Percentiles rank a stretch among this genome's conserved stretches.
These are phyloP conservation scores for Spinus pinus DNA, from an alignment of 2,797 vertebrate genomes.

Conservation along the genomic window DNA sequence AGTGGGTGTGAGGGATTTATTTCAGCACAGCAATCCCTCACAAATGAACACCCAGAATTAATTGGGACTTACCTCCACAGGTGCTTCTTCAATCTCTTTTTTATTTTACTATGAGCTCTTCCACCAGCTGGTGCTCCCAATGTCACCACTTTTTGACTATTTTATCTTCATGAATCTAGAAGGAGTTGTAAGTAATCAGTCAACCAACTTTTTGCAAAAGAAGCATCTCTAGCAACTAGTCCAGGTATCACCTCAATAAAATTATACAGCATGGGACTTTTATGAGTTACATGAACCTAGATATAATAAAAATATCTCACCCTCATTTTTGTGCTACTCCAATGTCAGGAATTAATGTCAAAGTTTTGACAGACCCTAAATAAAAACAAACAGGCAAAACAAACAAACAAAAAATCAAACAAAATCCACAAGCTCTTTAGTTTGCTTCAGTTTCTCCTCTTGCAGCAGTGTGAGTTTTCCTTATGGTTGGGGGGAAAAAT, in stretches of 20 bases:
- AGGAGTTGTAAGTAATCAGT: not conserved
- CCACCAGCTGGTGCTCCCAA: not conserved
- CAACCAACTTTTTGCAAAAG: not conserved
- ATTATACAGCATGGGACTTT: not conserved
- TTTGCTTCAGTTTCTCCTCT: slow-evolving; percentile 11
- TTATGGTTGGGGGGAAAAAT: not conserved
- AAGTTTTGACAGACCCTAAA: slow-evolving; percentile 25
- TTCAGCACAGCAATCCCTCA: not conserved
- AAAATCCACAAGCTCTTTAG: not conserved
- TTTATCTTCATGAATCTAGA: not conserved
- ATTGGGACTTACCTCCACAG: not conserved
- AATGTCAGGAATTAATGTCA: not conserved
- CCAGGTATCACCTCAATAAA: not conserved
- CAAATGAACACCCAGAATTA: accelerated
- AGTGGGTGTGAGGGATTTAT: not conserved
- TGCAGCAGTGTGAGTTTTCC: not conserved
- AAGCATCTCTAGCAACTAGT: not conserved
- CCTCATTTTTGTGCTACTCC: not conserved
- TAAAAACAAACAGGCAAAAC: not conserved
- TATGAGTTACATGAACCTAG: not conserved
- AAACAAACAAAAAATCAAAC: not conserved
- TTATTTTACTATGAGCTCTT: not conserved
- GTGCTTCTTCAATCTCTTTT: not conserved
- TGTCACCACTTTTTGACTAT: not conserved
- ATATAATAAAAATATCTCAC: not conserved